phyloP scores from a whole-genome alignment of 2,113 vertebrate genomes.

The Brienomyrus brachyistius region DNA sequence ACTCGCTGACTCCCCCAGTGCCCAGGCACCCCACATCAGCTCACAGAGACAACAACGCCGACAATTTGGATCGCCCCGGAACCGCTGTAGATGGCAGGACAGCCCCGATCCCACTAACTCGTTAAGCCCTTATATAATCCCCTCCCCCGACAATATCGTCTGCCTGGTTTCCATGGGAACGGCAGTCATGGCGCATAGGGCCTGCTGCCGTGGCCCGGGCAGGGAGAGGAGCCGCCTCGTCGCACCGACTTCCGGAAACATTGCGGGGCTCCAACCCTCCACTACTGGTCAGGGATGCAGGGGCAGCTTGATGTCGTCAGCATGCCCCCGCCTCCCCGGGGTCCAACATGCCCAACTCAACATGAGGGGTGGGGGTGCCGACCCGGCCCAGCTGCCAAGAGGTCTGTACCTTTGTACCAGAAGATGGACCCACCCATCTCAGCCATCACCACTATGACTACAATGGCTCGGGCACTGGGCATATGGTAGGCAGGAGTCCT shows the following conservation, averaged over 20 bases:
- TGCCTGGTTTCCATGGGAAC: slow-evolving; percentile 1
- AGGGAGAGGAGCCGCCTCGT: background rate
- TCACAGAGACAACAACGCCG: background rate
- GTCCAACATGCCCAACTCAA: background rate
- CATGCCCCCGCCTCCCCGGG: background rate
- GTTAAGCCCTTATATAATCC: slow-evolving; percentile 11
- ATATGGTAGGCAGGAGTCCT: background rate
- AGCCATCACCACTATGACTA: background rate
- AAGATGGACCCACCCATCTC: background rate
- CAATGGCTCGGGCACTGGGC: background rate
- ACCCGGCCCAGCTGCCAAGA: background rate
- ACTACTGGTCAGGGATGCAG: background rate
- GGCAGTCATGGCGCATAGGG: background rate
- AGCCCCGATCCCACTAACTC: background rate
- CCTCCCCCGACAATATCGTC: background rate
- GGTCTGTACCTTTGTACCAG: background rate
- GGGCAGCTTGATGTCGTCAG: background rate
- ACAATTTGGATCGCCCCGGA: background rate
- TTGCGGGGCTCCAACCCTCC: background rate
- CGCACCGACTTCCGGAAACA: background rate
- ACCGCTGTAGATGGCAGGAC: background rate
- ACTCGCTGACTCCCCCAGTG: background rate
- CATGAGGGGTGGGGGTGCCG: background rate
- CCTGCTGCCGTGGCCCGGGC: no score
- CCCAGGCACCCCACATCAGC: background rate